phyloP scores from a whole-genome alignment of 2,888 invertebrate genomes.

The Catocala nupta region DNA sequence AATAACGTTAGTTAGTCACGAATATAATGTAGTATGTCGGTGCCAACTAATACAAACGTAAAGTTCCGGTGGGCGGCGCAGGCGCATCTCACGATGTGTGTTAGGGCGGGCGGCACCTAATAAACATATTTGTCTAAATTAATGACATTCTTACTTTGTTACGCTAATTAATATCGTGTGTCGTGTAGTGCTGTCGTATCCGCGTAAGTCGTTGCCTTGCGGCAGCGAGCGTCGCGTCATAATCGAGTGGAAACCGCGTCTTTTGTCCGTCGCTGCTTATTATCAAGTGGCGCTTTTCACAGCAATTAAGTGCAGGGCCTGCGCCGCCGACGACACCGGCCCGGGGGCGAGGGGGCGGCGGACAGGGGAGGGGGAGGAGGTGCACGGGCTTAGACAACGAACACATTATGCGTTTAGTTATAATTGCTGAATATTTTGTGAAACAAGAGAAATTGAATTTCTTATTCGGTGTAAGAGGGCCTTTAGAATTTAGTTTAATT shows the following conservation, averaged over 20 bases:
- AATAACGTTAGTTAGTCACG: conserved; percentile 22
- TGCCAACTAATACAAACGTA: conserved; percentile 18
- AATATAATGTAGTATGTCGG: conserved; percentile 15
- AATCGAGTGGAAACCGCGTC: conserved; percentile 62
- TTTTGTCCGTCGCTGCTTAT: conserved; percentile 70
- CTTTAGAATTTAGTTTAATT: conserved; percentile 4
- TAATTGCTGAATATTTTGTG: conserved; percentile 36
- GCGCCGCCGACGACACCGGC: conserved; percentile 11
- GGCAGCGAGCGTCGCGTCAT: conserved; percentile 42
- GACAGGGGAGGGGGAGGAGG: background rate
- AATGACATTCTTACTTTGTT: background rate
- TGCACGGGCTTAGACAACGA: conserved; percentile 7
- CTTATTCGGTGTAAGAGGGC: background rate
- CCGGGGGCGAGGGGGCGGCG: background rate
- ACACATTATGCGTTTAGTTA: conserved; percentile 29
- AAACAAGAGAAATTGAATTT: conserved; percentile 28
- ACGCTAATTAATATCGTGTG: background rate
- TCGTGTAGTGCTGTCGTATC: background rate
- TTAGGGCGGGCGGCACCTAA: conserved; percentile 7
- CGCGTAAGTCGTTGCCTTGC: conserved; percentile 23
- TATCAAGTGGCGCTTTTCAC: conserved; percentile 67
- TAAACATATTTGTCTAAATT: conserved; percentile 14
- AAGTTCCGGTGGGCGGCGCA: conserved; percentile 15
- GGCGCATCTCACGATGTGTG: background rate
- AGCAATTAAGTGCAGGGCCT: conserved; percentile 70